These are phyloP conservation scores for Echinometra lucunter DNA, from an alignment of 53 echinoderm and acorn worm species.

Conservation along the genomic window DNA sequence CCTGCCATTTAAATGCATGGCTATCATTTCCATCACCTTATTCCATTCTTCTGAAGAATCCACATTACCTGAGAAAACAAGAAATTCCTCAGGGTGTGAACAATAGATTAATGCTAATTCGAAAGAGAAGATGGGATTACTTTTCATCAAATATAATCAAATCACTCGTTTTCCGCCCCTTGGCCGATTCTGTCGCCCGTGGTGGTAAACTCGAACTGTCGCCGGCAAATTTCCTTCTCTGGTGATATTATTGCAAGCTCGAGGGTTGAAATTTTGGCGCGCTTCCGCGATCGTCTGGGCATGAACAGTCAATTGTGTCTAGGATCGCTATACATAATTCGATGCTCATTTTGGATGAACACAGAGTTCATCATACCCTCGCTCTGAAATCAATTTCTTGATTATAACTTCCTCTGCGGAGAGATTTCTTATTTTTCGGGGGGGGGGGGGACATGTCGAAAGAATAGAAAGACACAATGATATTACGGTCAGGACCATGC, in stretches of 20 bases:
- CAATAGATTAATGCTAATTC: conserved; percentile 51
- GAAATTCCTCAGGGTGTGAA: conserved; percentile 21
- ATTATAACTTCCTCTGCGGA: no score
- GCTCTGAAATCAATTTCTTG: no score
- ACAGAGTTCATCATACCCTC: neutral
- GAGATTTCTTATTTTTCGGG: no score
- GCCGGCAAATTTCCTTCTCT: neutral
- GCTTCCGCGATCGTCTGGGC: neutral
- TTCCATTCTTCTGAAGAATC: neutral
- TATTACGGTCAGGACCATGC: no score
- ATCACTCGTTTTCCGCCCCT: neutral
- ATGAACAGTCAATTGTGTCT: conserved; percentile 1
- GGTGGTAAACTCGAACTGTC: neutral
- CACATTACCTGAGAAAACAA: neutral
- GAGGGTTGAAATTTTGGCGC: neutral
- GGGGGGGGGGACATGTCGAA: no score
- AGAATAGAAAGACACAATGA: no score
- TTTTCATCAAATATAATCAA: conserved; percentile 25
- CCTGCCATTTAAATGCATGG: neutral
- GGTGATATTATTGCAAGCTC: neutral
- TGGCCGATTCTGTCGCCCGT: neutral
- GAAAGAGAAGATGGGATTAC: neutral
- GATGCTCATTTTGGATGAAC: neutral
- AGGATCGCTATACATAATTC: neutral
- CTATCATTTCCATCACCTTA: neutral